Conservation (phyloP, 2,888 invertebrate species). For the Drosophila tripunctata region DNA sequence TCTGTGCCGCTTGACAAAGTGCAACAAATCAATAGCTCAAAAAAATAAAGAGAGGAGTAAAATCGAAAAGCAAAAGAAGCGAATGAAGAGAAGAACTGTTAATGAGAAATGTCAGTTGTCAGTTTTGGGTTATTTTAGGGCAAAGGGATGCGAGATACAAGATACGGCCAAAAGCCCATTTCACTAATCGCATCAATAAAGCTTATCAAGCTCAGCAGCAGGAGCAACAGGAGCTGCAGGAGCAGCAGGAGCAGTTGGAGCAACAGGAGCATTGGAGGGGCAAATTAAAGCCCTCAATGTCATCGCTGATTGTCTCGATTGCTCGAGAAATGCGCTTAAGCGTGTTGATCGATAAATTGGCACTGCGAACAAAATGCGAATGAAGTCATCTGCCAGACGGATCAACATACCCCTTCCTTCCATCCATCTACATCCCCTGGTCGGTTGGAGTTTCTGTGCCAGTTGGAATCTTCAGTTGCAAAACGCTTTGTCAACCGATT, state of each 20-base stretch:
- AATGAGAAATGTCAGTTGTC: slow-evolving; percentile 80
- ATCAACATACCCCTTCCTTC: not conserved
- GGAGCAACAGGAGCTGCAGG: not conserved
- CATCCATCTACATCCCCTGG: not conserved
- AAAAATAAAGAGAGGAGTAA: slow-evolving; percentile 19
- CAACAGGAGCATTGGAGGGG: not conserved
- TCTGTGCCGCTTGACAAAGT: slow-evolving; percentile 60
- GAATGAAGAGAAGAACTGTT: slow-evolving; percentile 49
- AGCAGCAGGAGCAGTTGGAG: not conserved
- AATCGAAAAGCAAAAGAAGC: too few relatives aligned
- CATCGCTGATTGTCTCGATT: slow-evolving; percentile 39
- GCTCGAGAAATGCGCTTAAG: slow-evolving; percentile 75
- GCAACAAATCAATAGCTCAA: slow-evolving; percentile 57
- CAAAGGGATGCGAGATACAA: slow-evolving; percentile 18
- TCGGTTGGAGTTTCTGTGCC: slow-evolving; percentile 19
- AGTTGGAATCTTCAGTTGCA: slow-evolving; percentile 52
- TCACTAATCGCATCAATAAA: slow-evolving; percentile 80
- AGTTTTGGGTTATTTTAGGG: slow-evolving; percentile 49
- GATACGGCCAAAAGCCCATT: slow-evolving; percentile 70
- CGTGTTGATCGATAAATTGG: slow-evolving; percentile 80
- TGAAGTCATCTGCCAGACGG: slow-evolving; percentile 68
- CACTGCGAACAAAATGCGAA: slow-evolving; percentile 71
- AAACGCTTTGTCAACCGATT: slow-evolving; percentile 76
- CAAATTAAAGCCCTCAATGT: slow-evolving; percentile 68
- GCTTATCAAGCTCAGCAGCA: slow-evolving; percentile 69